A percentile compares a stretch with the other conserved stretches of the same genome.
These are phyloP conservation scores for Caenorhabditis becei DNA, from an alignment of 2,888 invertebrate genomes.

Conservation along the genomic window DNA sequence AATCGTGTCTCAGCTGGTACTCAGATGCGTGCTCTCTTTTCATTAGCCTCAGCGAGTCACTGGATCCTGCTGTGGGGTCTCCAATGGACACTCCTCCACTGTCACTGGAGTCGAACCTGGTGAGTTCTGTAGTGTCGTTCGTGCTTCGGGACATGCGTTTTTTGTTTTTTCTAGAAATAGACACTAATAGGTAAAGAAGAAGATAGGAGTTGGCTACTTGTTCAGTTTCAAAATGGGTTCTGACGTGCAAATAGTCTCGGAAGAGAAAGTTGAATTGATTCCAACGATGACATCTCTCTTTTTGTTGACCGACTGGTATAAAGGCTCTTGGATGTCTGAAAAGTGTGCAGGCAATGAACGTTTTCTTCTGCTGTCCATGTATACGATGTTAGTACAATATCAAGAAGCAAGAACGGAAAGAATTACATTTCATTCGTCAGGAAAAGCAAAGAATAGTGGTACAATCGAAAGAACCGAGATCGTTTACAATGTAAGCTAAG, in stretches of 20 bases:
- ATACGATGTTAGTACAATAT: slow-evolving; percentile 50
- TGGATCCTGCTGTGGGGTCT: slow-evolving; percentile 41
- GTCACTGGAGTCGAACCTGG: slow-evolving; percentile 65
- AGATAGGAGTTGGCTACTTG: slow-evolving; percentile 27
- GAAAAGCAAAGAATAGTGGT: slow-evolving; percentile 48
- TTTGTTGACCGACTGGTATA: slow-evolving; percentile 57
- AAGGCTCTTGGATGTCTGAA: slow-evolving; percentile 60
- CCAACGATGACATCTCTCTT: slow-evolving; percentile 67
- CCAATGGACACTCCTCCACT: slow-evolving; percentile 66
- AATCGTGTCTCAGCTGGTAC: slow-evolving; percentile 52
- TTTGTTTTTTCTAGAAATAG: slow-evolving; percentile 34
- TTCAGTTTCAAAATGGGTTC: slow-evolving; percentile 56
- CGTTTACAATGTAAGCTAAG: slow-evolving; percentile 54
- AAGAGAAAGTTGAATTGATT: slow-evolving; percentile 70
- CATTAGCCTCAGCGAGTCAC: slow-evolving; percentile 36
- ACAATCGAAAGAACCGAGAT: slow-evolving; percentile 59
- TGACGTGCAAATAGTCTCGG: slow-evolving; percentile 64
- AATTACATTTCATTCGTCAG: slow-evolving; percentile 48
- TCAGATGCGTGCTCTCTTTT: slow-evolving; percentile 48
- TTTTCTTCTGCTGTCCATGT: not conserved
- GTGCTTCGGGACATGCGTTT: slow-evolving; percentile 57
- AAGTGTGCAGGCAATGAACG: slow-evolving; percentile 16
- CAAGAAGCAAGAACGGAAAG: slow-evolving; percentile 40
- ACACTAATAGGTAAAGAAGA: not conserved
- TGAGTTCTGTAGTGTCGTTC: slow-evolving; percentile 57